Base-by-base conservation (phyloP, 2,113 vertebrate species). In the Australoheros scitulus region DNA sequence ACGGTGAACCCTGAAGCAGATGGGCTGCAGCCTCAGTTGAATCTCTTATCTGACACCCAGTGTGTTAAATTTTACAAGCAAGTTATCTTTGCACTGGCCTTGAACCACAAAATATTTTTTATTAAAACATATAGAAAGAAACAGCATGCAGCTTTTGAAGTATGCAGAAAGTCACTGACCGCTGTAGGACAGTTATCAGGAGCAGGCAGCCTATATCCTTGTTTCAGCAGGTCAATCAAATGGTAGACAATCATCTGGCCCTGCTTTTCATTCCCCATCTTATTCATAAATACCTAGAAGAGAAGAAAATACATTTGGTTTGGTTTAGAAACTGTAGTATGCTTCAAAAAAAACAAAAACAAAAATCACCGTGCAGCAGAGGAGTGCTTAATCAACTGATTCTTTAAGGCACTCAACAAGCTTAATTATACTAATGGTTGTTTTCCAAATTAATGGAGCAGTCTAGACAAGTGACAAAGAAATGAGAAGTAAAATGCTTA, bases 211-310 rank as follows among this genome's bases (percentile, higher is more conserved):
- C 98, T 95, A 72, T 96, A 97, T 52, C 96, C 97, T n/a, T 94
- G 95, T 87, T 97, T 98, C 76, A 99, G 94, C 87, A 99, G 96
- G 79, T 98, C 97, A 85, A 98, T 97, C 89, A 99, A 95, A 91
- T 99, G 97, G 92, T 98, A 99, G 8, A 99, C 98, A 56, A 99
- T 99, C 98, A 99, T 99, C 93, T 99, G 98, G 29, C 98, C 98
- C 92, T 99, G 98, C 89, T 99, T 99, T 89, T 99, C 98, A 79
- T 96, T 97, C 18, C 98, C 98, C 95, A 99, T 99, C 95, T 97
- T 97, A 58, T 97, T 96, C 98, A 99, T 98, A 89, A 99, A 99
- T 90, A 99, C 97, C 98, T 99, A 90, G 76, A 96, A 95, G 29
- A 41, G 72, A 43, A 86, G 20, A 78, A 26, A 22, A 47, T 0